A percentile compares a stretch with the other conserved stretches of the same genome.
These are phyloP conservation scores for Chymomyza caudatula DNA, from an alignment of 2,888 invertebrate species.

Conservation along the genomic window DNA sequence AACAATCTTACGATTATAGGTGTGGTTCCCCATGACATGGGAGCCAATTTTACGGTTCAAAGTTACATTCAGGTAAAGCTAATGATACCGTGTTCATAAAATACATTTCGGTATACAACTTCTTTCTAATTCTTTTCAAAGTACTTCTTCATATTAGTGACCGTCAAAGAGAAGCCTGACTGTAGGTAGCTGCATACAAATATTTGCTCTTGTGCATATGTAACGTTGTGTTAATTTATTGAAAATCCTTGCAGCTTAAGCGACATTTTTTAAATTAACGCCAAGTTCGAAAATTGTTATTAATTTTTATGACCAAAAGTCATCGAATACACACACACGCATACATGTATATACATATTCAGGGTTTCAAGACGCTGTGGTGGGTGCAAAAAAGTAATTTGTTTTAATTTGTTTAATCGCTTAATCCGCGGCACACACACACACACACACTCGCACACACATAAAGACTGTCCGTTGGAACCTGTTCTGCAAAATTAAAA, in stretches of 20 bases:
- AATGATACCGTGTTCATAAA: too few species aligned
- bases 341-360: neutral
- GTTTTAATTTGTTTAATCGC: constrained; percentile 75
- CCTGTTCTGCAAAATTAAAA: constrained; percentile 52
- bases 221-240: neutral
- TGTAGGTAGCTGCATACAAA: neutral
- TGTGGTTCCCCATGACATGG: too few species aligned
- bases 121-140: too few species aligned
- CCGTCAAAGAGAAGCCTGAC: neutral
- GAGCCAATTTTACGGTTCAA: too few species aligned
- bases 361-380: constrained; percentile 40
- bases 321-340: constrained; percentile 14
- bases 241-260: constrained; percentile 7
- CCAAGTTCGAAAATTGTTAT: constrained; percentile 34
- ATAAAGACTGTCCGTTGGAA: constrained; percentile 14
- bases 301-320: constrained; percentile 56
- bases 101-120: too few species aligned
- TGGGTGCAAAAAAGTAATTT: constrained; percentile 73
- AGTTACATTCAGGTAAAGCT: too few species aligned
- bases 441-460: neutral
- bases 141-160: too few species aligned
- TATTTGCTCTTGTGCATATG: neutral
- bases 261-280: constrained; percentile 7
- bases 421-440: constrained; percentile 54
- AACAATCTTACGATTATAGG: too few species aligned